Base-by-base conservation (phyloP, 1,140 invertebrate species). In the Arion vulgaris region DNA sequence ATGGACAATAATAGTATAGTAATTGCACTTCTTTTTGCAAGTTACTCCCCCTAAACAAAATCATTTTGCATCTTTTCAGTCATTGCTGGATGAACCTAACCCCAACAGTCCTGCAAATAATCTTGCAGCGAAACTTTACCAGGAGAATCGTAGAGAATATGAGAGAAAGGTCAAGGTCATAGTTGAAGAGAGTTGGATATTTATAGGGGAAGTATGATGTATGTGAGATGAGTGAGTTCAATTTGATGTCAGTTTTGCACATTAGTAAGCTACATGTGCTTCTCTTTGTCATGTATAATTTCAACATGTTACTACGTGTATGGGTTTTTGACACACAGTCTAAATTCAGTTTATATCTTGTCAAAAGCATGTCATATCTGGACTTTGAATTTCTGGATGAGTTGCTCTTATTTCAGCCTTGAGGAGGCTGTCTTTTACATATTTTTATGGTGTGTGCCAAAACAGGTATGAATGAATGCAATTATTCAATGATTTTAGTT, bases 81-180 rank as follows among this genome's bases (percentile, higher is more conserved):
- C 92, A 7, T 86, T 93, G 45, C 85, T 93, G 72, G 92, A 93
- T 86, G 92, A 93, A 86, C 92, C 92, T 11, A 93, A 93, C 86
- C 92, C 92, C 57, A 92, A 92, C 88, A 92, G 91, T 84, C 92
- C 92, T 69, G 92, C 92, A 32, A 93, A 93, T 87, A 92, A 91
- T 83, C 77, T 90, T 53, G 92, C 92, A 26, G 92, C 92, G 23
- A 90, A 92, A 84, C 85, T 93, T 36, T 93, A 92, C 88, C 90
- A 92, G 85, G 89, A 92, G 76, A 92, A 93, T 85, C 87, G 90
- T 23, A 83, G 91, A 73, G 92, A 93, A 85, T 93, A 93, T 89
- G 91, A 92, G 81, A 92, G 92, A 85, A 88, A 89, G 85, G 92
- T 93, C 19, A 89, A 89, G 82, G 89, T 88, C 32, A 88, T 92